These are phyloP conservation scores for Athalia rosae DNA, from an alignment of 2,888 invertebrate species.

Conservation along the genomic window DNA sequence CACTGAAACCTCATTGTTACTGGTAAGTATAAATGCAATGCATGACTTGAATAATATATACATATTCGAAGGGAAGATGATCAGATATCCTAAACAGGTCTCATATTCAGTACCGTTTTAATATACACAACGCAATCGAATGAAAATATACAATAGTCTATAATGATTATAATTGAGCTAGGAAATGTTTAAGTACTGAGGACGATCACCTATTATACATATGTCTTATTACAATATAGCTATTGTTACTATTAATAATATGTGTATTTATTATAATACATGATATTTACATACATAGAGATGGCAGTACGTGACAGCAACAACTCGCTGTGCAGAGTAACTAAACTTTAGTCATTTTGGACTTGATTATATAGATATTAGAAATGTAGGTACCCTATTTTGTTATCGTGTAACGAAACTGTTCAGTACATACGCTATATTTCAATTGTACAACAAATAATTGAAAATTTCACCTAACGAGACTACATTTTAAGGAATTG, in stretches of 20 bases:
- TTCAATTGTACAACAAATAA: slow-evolving; percentile 17
- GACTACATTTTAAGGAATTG: slow-evolving; percentile 41
- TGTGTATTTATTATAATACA: slow-evolving; percentile 31
- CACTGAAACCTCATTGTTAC: too few species aligned
- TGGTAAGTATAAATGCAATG: not conserved
- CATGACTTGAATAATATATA: slow-evolving; percentile 2
- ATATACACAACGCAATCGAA: slow-evolving; percentile 16
- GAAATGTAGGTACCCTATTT: too few species aligned
- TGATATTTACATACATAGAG: slow-evolving; percentile 45
- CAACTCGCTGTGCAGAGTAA: slow-evolving; percentile 26
- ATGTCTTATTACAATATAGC: slow-evolving; percentile 1
- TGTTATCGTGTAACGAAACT: slow-evolving; percentile 13
- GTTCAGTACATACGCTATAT: not conserved
- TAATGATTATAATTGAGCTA: slow-evolving; percentile 38
- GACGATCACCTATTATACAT: slow-evolving; percentile 14
- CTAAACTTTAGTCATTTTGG: not conserved
- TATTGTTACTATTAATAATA: slow-evolving; percentile 30
- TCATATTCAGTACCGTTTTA: slow-evolving; percentile 16
- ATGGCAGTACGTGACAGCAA: slow-evolving; percentile 42
- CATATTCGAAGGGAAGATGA: slow-evolving; percentile 1
- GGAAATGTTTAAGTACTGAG: slow-evolving; percentile 42
- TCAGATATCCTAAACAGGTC: slow-evolving; percentile 5
- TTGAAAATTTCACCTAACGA: slow-evolving; percentile 5
- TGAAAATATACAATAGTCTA: slow-evolving; percentile 22
- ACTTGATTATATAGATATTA: too few species aligned